phyloP scores from a whole-genome alignment of 2,888 invertebrate genomes.

The Dinocampus coccinellae region DNA sequence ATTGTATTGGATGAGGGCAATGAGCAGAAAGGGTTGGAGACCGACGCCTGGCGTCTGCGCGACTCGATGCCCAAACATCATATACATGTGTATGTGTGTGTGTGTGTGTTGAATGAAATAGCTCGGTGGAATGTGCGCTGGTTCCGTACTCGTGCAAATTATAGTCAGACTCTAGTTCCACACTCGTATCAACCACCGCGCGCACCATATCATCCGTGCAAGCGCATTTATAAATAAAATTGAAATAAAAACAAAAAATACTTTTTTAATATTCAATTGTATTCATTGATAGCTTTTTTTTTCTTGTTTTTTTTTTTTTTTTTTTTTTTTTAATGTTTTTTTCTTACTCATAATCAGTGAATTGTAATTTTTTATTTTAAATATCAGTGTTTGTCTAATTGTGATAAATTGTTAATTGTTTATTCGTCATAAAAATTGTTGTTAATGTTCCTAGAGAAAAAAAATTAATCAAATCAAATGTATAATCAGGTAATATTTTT shows the following conservation, averaged over 20 bases:
- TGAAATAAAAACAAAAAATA: too few relatives aligned
- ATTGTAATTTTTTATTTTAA: too few relatives aligned
- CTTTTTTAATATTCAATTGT: background rate
- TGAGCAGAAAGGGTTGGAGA: slow-evolving; percentile 19
- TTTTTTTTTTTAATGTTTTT: too few relatives aligned
- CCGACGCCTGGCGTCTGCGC: slow-evolving; percentile 44
- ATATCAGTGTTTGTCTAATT: too few relatives aligned
- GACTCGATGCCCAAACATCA: slow-evolving; percentile 23
- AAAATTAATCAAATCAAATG: too few relatives aligned
- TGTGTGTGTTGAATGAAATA: slow-evolving; percentile 18
- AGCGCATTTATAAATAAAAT: background rate
- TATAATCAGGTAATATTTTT: too few relatives aligned
- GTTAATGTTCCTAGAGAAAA: too few relatives aligned
- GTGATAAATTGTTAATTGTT: too few relatives aligned
- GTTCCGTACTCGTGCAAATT: slow-evolving; percentile 49
- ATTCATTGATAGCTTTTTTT: too few relatives aligned
- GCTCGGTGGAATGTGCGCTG: slow-evolving; percentile 22
- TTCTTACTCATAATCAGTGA: too few relatives aligned
- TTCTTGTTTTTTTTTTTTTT: background rate
- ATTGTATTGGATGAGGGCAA: background rate
- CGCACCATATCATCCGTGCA: slow-evolving; percentile 5
- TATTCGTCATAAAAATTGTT: too few relatives aligned
- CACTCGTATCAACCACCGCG: slow-evolving; percentile 45
- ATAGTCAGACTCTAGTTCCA: slow-evolving; percentile 52
- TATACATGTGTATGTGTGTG: too few relatives aligned